phyloP scores from a whole-genome alignment of 1,140 invertebrate genomes.

The Diachasma alloeum region DNA sequence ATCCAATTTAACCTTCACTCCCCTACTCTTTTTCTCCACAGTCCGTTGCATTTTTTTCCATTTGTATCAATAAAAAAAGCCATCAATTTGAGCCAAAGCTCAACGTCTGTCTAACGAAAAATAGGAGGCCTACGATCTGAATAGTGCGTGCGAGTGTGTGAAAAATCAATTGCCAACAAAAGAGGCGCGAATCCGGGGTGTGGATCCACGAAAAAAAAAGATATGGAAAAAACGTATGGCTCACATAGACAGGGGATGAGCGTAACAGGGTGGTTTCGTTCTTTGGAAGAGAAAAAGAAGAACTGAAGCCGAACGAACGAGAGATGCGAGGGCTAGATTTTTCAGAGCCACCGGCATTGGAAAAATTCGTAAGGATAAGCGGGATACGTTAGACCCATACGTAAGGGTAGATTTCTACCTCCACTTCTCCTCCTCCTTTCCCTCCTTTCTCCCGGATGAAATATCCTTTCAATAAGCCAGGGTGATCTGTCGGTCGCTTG shows the following conservation, averaged over 20 bases:
- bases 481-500: constrained; percentile 55
- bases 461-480: constrained; percentile 54
- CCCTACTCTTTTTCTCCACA: too few species aligned
- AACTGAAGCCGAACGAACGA: neutral
- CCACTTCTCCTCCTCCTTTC: neutral
- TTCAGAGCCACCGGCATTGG: constrained; percentile 1
- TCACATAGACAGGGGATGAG: constrained; percentile 2
- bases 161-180: constrained; percentile 36
- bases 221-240: constrained; percentile 4
- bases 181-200: neutral
- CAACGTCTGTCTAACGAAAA: too few species aligned
- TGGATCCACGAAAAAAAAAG: neutral
- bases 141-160: neutral
- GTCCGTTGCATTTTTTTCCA: too few species aligned
- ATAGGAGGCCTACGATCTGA: neutral
- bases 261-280: neutral
- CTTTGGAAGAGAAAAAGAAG: neutral
- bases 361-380: constrained; percentile 32
- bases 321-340: neutral
- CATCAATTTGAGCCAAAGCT: too few species aligned
- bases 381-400: neutral
- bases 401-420: neutral
- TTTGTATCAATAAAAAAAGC: too few species aligned
- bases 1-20: too few species aligned
- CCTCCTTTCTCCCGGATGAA: constrained; percentile 30